These are phyloP conservation scores for Corythornis madagascariensis DNA, from an alignment of 2,113 vertebrate species.

Conservation along the genomic window DNA sequence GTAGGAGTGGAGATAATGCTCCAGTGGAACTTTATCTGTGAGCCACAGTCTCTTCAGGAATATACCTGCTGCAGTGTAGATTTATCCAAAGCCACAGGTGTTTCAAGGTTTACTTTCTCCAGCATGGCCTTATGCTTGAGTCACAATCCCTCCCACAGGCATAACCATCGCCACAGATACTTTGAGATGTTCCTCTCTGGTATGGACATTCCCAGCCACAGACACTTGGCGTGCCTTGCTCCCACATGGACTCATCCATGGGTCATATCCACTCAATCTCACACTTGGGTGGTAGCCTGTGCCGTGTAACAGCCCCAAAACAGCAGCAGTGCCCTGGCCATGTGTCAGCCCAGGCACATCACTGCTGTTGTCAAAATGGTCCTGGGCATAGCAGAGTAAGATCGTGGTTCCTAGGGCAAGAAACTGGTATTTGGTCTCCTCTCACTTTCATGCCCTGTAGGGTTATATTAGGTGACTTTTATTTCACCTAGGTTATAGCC, in stretches of 20 bases:
- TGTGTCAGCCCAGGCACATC: neutral
- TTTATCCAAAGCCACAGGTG: neutral
- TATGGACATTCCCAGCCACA: neutral
- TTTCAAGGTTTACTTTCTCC: neutral
- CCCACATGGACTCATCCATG: neutral
- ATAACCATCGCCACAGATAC: neutral
- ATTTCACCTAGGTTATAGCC: neutral
- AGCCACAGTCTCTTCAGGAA: neutral
- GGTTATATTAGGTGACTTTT: neutral
- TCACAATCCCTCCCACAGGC: neutral
- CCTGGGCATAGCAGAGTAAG: neutral
- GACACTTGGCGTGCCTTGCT: neutral
- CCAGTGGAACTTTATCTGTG: neutral
- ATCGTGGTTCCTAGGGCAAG: neutral
- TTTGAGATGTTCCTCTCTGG: neutral
- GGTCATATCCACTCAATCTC: neutral
- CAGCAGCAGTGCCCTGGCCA: neutral
- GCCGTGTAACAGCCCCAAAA: neutral
- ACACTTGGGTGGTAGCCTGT: neutral
- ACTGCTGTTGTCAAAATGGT: neutral
- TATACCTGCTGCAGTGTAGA: neutral
- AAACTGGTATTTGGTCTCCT: neutral
- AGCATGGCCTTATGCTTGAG: neutral
- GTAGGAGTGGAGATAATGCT: neutral
- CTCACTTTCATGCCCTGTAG: neutral